A percentile compares a stretch with the other conserved stretches of the same genome.
These are phyloP conservation scores for Lordiphosa collinella DNA, from an alignment of 1,140 invertebrate species.

Conservation along the genomic window DNA sequence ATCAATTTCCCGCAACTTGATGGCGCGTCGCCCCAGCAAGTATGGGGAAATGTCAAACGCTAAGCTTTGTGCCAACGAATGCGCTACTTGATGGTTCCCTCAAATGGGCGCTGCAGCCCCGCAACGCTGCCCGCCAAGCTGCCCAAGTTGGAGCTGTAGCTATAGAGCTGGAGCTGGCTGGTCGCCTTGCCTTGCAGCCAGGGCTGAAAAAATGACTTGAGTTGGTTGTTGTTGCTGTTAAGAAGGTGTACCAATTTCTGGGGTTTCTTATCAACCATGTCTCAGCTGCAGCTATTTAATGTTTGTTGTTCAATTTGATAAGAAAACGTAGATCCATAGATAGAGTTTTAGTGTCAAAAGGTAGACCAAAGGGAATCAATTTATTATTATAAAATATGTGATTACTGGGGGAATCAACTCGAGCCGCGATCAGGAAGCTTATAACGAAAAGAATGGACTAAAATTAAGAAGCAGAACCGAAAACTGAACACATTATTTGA, in stretches of 20 bases:
- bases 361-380: too few species aligned
- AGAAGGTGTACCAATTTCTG: too few species aligned
- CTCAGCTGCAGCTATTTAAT: constrained; percentile 65
- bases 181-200: constrained; percentile 50
- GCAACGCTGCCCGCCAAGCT: constrained; percentile 45
- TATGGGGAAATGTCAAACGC: constrained; percentile 78
- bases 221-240: neutral
- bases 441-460: too few species aligned
- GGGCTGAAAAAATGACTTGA: constrained; percentile 19
- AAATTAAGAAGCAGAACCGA: too few species aligned
- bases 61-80: constrained; percentile 48
- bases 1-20: constrained; percentile 52
- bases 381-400: too few species aligned
- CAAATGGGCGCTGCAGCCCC: constrained; percentile 71
- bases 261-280: constrained; percentile 25
- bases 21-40: constrained; percentile 75
- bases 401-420: too few species aligned
- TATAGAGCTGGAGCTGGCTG: constrained; percentile 47
- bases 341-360: neutral
- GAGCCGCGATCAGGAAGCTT: too few species aligned
- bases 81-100: constrained; percentile 68
- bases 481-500: too few species aligned
- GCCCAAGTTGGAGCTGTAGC: constrained; percentile 25
- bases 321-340: constrained; percentile 7
- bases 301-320: constrained; percentile 46